Base-by-base conservation (phyloP, 2,888 invertebrate genomes). In the Melangyna quadrimaculata region DNA sequence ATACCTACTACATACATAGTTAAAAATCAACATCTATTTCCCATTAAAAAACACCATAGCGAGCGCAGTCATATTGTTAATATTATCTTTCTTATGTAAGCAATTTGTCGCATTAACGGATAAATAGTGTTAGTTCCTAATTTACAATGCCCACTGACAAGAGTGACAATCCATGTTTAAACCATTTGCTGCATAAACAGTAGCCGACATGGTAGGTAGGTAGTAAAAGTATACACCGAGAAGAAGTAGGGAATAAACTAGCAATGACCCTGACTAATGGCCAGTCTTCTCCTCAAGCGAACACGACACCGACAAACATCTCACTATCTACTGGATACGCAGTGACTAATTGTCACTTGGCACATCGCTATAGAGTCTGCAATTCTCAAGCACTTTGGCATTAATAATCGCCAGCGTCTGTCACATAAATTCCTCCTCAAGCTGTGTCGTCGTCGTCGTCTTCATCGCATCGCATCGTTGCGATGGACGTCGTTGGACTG, bases 331-430 rank as follows among this genome's bases (percentile, higher is more conserved):
- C 48, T 35, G 29, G 22, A 67, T 67, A 35, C 81, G 61, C 80
- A 73, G 70, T 81, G 86, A 81, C 86, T 86, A 86, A 86, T 86
- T 86, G 81, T 78, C 86, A 81, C 80, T 84, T 80, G 84, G 84
- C 75, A 80, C 72, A 80, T 70, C 29, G 59, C 29, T 43, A 48
- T 10, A 19, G n/a, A 24, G 69, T 77, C 61, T 35, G 69, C 84
- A 72, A 84, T 67, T 84, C 80, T 75, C 53, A 70, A 40, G 40
- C 19, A 40, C 35, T 51, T 74, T 75, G 84, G 81, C 69, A 81
- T 86, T 81, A 86, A 86, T 86, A 81, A 81, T 77, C 77, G 63
- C 81, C 65, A 81, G 70, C 43, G 81, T 70, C 78, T 86, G 86
- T 86, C 81, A 86, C 81, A 78, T 81, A 78, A 86, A 81, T 78